A percentile compares a stretch with the other conserved stretches of the same genome.
These are phyloP conservation scores for Aldrovandia affinis DNA, from an alignment of 2,797 vertebrate genomes.

Conservation along the genomic window DNA sequence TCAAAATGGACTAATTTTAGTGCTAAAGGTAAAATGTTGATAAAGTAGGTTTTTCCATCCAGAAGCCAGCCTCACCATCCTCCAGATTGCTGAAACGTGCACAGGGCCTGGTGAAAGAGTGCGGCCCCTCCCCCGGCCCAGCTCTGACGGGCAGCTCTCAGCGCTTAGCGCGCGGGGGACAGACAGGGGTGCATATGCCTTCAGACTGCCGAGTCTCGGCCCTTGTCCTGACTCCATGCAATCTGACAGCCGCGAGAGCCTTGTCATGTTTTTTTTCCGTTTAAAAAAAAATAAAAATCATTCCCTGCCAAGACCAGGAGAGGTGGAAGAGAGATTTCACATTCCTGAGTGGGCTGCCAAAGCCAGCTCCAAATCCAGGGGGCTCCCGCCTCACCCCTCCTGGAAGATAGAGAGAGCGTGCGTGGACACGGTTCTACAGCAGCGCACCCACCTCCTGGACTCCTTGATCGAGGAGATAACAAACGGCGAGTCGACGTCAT, in stretches of 20 bases:
- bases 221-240: slow-evolving; percentile 16
- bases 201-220: slow-evolving; percentile 13
- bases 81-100: neutral
- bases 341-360: neutral
- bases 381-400: no score
- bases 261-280: slow-evolving; percentile 31
- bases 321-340: slow-evolving; percentile 1
- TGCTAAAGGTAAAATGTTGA: neutral
- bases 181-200: slow-evolving; percentile 18
- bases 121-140: neutral
- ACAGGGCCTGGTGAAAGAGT: slow-evolving; percentile 17
- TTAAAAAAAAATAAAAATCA: no score
- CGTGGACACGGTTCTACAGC: neutral
- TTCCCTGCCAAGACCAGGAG: slow-evolving; percentile 24
- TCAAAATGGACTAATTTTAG: no score
- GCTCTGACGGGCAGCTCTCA: neutral
- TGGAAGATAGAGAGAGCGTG: neutral
- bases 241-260: slow-evolving; percentile 26
- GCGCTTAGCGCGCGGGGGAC: neutral
- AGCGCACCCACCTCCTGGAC: neutral
- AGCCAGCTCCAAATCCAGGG: neutral
- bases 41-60: neutral
- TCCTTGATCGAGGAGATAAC: neutral
- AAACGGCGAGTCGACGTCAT: neutral
- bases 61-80: neutral